Conservation (phyloP, 1,140 invertebrate species). For the Ceratosolen fusciceps region DNA sequence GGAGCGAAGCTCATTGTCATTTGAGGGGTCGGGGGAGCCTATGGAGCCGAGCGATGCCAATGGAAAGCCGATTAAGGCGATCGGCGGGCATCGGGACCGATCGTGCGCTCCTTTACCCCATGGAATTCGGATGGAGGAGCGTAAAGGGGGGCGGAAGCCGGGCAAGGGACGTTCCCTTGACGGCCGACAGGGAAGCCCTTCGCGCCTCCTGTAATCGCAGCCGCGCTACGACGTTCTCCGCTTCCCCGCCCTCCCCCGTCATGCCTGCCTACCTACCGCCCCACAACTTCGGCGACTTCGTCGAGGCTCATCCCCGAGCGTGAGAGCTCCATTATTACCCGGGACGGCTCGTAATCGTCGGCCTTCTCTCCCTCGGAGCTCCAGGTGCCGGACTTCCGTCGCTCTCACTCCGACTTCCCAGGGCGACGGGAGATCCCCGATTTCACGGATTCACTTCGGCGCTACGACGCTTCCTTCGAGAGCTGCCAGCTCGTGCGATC, state of each 20-base stretch:
- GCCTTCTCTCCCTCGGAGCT: too few relatives aligned
- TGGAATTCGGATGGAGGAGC: conserved; percentile 6
- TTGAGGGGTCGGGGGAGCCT: too few relatives aligned
- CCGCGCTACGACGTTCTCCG: not conserved
- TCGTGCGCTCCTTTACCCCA: conserved; percentile 19
- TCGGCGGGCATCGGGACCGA: not conserved
- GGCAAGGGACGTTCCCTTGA: not conserved
- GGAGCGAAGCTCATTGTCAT: too few relatives aligned
- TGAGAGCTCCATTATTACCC: conserved; percentile 45
- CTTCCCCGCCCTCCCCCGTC: not conserved
- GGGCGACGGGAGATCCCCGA: conserved; percentile 3
- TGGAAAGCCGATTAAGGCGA: conserved; percentile 15
- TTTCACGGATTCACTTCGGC: conserved; percentile 23
- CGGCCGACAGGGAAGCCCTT: not conserved
- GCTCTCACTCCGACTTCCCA: not conserved
- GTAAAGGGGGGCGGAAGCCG: conserved; percentile 21
- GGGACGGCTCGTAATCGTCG: too few relatives aligned
- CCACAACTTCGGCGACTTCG: too few relatives aligned
- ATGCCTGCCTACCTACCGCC: too few relatives aligned
- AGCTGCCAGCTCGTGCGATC: not conserved
- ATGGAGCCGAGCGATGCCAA: not conserved
- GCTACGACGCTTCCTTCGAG: not conserved
- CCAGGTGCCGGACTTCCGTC: not conserved
- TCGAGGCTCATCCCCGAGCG: conserved; percentile 20
- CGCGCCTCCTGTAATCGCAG: not conserved